Evolutionary conservation across 2,797 vertebrate species (phyloP).

Genomic region (Lepilemur septentrionalis): DNA sequence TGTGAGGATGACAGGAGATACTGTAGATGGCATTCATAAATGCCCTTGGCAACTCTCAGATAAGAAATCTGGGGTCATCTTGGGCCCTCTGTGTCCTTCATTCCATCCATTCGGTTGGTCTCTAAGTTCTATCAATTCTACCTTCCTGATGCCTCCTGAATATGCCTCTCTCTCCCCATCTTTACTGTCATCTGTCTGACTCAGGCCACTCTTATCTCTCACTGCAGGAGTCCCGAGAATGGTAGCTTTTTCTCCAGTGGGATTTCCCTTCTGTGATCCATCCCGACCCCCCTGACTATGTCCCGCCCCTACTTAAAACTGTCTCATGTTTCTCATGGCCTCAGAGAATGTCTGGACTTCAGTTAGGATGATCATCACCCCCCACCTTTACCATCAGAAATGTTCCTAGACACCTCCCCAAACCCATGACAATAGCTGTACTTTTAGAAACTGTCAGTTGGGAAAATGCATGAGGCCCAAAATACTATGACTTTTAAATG

Average conservation of each 20-base stretch:
- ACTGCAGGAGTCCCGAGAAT: neutral
- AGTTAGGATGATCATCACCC: neutral
- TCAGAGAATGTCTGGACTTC: neutral
- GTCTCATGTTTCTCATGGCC: neutral
- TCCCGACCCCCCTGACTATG: neutral
- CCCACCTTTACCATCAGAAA: neutral
- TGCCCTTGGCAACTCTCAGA: neutral
- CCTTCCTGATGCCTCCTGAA: neutral
- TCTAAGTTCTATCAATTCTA: neutral
- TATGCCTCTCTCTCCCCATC: neutral
- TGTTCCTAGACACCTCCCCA: neutral
- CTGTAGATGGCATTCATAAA: neutral
- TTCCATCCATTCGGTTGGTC: neutral
- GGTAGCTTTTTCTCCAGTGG: neutral
- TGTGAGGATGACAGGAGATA: neutral
- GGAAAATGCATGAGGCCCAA: neutral
- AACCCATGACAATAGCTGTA: neutral
- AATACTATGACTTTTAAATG: neutral
- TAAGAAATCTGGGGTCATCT: neutral
- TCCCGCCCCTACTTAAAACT: neutral
- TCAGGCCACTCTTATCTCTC: neutral
- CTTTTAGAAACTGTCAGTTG: neutral
- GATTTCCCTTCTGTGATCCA: neutral
- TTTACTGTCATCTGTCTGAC: neutral
- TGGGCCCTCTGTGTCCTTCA: neutral